Evolutionary conservation across 1,140 invertebrate species (phyloP), one percentile per base, ranked within the genome.

Genomic region (Manduca sexta): DNA sequence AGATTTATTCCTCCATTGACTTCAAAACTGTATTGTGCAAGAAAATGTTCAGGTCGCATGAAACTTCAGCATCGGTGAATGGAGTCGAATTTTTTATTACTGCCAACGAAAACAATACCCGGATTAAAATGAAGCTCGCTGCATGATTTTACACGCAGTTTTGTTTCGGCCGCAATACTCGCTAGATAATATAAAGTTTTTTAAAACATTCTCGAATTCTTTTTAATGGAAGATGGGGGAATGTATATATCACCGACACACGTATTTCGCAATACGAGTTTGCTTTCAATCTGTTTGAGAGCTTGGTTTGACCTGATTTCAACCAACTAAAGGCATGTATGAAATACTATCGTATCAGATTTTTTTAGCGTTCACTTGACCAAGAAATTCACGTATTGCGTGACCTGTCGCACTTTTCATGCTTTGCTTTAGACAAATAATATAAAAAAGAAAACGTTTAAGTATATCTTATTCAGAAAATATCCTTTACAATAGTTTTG

Each of bases 81-180:
- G 52, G 31, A 52, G 52, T 58, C 55, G 45, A 65, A 65, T 52
- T 62, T 56, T 65, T 62, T 56, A 64, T 58, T 56, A 58, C 44
- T 55, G 45, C 37, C 44, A 15, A 26, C 49, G 38, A 59, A 58
- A 54, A 66, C 60, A 62, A 62, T 66, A 40, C 42, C 34, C 21
- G 47, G 51, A 57, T 40, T 62, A 49, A 55, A 58, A 60, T 56
- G 52, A 52, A 53, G 51, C 48, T 54, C 33, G 45, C 54, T 21
- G 38, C 53, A 52, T 56, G 49, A 56, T 58, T 53, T 61, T 56
- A 55, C 52, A 58, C 52, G 52, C 52, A 53, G 55, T 56, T 58
- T 54, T 49, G 56, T 60, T 45, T 37, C 46, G 15, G 33, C 17
- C 35, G 52, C 52, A 59, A 60, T 58, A 47, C 41, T 45, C 35